phyloP scores from a whole-genome alignment of 1,140 invertebrate species.

The Monochamus saltuarius region DNA sequence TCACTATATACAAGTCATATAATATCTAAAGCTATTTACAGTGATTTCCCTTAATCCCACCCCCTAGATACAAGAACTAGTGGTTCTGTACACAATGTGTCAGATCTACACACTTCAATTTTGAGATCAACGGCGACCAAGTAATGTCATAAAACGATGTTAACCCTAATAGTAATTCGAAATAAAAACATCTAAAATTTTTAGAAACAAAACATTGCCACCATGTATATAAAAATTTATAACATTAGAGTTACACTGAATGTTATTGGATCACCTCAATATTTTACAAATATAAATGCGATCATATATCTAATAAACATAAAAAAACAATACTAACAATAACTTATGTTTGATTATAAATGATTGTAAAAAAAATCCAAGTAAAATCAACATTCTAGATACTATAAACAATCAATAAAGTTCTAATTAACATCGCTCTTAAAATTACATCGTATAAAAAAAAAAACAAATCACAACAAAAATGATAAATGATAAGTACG shows the following conservation, averaged over 20 bases:
- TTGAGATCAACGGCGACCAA: slow-evolving; percentile 48
- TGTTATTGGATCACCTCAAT: slow-evolving; percentile 46
- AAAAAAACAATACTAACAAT: slow-evolving; percentile 48
- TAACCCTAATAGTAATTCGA: slow-evolving; percentile 20
- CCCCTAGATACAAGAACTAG: slow-evolving; percentile 34
- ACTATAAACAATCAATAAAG: slow-evolving; percentile 49
- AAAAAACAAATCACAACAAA: slow-evolving; percentile 52
- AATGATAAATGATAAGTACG: slow-evolving; percentile 42
- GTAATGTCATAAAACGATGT: slow-evolving; percentile 20
- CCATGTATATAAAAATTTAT: slow-evolving; percentile 28
- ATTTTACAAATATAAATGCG: slow-evolving; percentile 42
- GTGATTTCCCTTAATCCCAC: slow-evolving; percentile 34
- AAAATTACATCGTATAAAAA: slow-evolving; percentile 43
- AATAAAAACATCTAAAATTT: slow-evolving; percentile 27
- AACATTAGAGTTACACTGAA: slow-evolving; percentile 41
- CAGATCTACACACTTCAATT: slow-evolving; percentile 43
- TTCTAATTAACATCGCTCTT: slow-evolving; percentile 45
- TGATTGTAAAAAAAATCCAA: slow-evolving; percentile 38
- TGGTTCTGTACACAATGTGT: slow-evolving; percentile 34
- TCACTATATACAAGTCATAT: slow-evolving; percentile 41
- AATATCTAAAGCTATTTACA: slow-evolving; percentile 45
- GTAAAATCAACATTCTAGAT: slow-evolving; percentile 42
- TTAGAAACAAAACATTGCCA: slow-evolving; percentile 32
- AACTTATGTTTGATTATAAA: slow-evolving; percentile 45
- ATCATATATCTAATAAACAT: slow-evolving; percentile 40